These are phyloP conservation scores for Hirtodrosophila duncani DNA, from an alignment of 2,888 invertebrate species.

Conservation along the genomic window DNA sequence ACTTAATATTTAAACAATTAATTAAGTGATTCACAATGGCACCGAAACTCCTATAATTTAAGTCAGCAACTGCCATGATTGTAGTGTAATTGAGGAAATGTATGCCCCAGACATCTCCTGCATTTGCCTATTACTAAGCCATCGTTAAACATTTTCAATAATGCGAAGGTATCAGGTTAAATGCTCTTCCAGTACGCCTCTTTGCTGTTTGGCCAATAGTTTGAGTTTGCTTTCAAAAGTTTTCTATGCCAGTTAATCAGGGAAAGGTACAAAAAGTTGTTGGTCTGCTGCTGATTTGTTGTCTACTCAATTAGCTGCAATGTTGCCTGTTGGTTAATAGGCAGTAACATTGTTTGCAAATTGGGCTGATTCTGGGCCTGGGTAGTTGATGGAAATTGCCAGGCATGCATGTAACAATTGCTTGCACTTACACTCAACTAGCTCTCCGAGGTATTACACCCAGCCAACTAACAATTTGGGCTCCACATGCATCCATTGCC, in stretches of 20 bases:
- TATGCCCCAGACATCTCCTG: too few species aligned
- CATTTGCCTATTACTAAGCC: too few species aligned
- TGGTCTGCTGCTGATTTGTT: slow-evolving; percentile 36
- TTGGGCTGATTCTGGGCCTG: neutral
- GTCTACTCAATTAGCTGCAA: slow-evolving; percentile 57
- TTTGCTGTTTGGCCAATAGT: slow-evolving; percentile 34
- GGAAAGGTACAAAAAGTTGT: too few species aligned
- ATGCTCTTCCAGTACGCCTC: slow-evolving; percentile 28
- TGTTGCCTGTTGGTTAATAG: slow-evolving; percentile 33
- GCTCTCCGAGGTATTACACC: too few species aligned
- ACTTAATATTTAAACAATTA: too few species aligned
- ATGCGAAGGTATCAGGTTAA: too few species aligned
- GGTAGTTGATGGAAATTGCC: slow-evolving; percentile 49
- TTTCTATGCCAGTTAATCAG: too few species aligned
- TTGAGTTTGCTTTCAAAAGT: neutral
- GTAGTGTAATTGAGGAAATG: too few species aligned
- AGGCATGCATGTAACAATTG: slow-evolving; percentile 55
- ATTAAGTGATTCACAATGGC: too few species aligned
- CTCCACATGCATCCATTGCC: slow-evolving; percentile 51
- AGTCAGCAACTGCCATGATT: too few species aligned
- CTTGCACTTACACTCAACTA: slow-evolving; percentile 62
- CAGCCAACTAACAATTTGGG: slow-evolving; percentile 65
- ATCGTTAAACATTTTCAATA: too few species aligned
- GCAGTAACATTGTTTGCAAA: slow-evolving; percentile 4
- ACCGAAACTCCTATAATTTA: too few species aligned